Conservation (phyloP, 2,888 invertebrate genomes). For the Oasisia sp. region DNA sequence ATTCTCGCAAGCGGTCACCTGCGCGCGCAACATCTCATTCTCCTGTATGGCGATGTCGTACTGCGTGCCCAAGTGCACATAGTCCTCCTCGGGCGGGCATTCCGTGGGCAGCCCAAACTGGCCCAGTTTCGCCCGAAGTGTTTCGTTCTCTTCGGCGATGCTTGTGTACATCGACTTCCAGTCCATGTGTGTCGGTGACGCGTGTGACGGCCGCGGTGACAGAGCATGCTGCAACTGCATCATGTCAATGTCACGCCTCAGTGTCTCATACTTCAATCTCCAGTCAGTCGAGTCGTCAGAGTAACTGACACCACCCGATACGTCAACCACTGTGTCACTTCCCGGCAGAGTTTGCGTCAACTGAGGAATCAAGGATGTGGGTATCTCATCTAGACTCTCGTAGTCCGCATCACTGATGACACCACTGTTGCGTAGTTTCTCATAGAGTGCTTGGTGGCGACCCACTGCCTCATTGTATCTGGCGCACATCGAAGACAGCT, state of each 20-base stretch:
- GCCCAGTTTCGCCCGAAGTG: slow-evolving; percentile 20
- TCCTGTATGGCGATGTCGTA: background rate
- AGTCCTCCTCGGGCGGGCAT: slow-evolving; percentile 17
- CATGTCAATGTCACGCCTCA: background rate
- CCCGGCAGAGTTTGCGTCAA: background rate
- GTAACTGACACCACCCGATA: background rate
- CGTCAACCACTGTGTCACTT: background rate
- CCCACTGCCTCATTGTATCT: background rate
- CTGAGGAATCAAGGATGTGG: background rate
- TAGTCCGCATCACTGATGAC: background rate
- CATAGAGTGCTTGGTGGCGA: background rate
- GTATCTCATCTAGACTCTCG: background rate
- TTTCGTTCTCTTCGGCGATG: slow-evolving; percentile 17
- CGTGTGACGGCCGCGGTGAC: background rate
- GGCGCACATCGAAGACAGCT: background rate
- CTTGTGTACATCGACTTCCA: background rate
- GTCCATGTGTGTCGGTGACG: background rate
- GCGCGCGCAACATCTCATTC: background rate
- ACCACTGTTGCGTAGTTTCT: background rate
- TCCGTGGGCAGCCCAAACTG: background rate
- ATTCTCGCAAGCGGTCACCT: background rate
- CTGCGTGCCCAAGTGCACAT: background rate
- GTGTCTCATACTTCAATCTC: slow-evolving; percentile 8
- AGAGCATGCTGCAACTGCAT: slow-evolving; percentile 8
- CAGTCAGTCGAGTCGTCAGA: background rate